Conservation (phyloP, 2,888 invertebrate species). For the Seira ritae region DNA sequence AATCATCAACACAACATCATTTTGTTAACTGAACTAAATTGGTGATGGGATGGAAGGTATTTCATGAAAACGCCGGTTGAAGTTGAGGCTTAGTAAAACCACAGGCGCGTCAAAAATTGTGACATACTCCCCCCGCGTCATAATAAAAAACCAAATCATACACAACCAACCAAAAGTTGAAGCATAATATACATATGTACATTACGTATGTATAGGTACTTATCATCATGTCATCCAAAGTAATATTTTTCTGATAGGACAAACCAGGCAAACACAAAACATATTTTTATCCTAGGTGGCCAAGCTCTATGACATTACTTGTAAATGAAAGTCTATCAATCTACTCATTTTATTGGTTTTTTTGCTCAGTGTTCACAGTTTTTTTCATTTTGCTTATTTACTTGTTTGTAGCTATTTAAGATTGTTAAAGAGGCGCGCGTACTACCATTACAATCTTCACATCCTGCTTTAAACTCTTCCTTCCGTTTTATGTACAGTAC, state of each 20-base stretch:
- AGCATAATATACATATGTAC: too few species aligned
- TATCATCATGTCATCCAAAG: background rate
- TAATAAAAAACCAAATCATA: too few species aligned
- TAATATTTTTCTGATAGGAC: constrained; percentile 6
- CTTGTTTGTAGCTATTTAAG: constrained; percentile 4
- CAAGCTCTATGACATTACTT: background rate
- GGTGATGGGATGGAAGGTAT: too few species aligned
- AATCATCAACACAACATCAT: background rate
- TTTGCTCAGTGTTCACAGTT: constrained; percentile 5
- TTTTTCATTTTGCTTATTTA: too few species aligned
- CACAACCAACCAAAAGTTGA: too few species aligned
- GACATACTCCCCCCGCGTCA: too few species aligned
- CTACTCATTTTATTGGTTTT: background rate
- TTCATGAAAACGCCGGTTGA: too few species aligned
- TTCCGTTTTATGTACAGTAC: too few species aligned
- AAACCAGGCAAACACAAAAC: background rate
- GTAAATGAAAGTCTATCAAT: background rate
- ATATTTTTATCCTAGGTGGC: background rate
- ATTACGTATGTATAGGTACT: too few species aligned
- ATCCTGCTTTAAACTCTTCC: constrained; percentile 3
- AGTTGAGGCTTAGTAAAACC: too few species aligned
- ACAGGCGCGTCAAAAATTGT: too few species aligned
- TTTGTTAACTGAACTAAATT: too few species aligned
- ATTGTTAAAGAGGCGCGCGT: constrained; percentile 13
- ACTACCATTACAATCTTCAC: background rate